Evolutionary conservation across 2,888 invertebrate genomes (phyloP), one percentile per base, ranked within the genome.

Genomic region (Drosophila barbarae): DNA sequence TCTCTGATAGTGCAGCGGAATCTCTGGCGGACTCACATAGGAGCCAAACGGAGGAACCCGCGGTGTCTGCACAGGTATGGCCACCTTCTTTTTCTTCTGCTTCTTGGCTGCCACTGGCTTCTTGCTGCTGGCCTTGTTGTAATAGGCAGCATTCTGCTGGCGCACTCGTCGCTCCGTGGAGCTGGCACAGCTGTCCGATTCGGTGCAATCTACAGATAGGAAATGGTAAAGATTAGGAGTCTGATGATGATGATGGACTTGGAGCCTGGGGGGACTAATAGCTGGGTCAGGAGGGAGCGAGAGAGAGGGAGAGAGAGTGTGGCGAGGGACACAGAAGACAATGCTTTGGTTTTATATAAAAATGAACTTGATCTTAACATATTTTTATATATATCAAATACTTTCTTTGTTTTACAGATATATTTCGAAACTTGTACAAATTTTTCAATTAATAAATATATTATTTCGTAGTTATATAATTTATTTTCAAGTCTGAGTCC

Each of bases 61-160:
- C 0, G 96, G 96, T 54, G 95, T 95, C 76, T 96, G 95, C 30
- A 96, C 96, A 2, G 96, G 95, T 84, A 96, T 94, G 15, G 93
- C 93, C n/a, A 92, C 92, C 71, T 93, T 92, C 90, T 94, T 94
- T 89, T 93, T 93, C 69, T 93, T 92, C 76, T 92, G 92, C 86
- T 94, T 91, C 87, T 94, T 95, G 86, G 94, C 93, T 18, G 94
- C 93, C 21, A 93, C 92, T 47, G 92, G 92, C 8, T 93, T 91
- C 87, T 93, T 93, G 73, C 93, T 92, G 84, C 92, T 93, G 69
- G 92, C 92, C 89, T 93, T 93, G 52, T 93, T 93, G 53, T 92
- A 91, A 81, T 92, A 84, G 30, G 91, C 91, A 30, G 91, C 91
- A 76, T 93, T 93, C 74, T 91, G 91, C 23, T 91, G 91, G 66